phyloP scores from a whole-genome alignment of 2,113 vertebrate species.

The Oreochromis aureus region DNA sequence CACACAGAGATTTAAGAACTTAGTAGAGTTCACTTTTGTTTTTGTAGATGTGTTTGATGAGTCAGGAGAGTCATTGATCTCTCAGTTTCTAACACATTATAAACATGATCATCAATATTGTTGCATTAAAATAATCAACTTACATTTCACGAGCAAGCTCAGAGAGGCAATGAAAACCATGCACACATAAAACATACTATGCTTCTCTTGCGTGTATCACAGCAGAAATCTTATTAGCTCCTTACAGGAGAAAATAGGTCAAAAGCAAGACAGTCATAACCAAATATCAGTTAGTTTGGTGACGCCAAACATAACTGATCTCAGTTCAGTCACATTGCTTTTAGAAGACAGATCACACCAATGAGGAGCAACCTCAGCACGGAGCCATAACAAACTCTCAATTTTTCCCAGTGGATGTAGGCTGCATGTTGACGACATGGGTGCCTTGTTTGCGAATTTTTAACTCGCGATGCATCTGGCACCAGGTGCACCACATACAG shows the following conservation, averaged over 20 bases:
- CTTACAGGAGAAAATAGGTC: accelerated
- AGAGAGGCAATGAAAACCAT: not conserved
- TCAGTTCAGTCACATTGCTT: too few species aligned
- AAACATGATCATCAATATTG: not conserved
- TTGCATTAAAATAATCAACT: not conserved
- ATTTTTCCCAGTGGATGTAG: not conserved
- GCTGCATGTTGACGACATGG: constrained; percentile 5
- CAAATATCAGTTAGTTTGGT: not conserved
- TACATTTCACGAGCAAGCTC: not conserved
- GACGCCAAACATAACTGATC: not conserved
- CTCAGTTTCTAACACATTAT: not conserved
- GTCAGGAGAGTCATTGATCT: not conserved
- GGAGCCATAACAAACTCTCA: not conserved
- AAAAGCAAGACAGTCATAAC: not conserved
- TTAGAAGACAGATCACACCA: not conserved
- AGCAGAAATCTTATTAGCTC: accelerated
- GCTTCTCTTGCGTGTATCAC: not conserved
- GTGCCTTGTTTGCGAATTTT: not conserved
- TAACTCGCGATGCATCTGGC: constrained; percentile 54
- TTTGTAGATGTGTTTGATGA: not conserved
- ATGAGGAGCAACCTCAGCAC: not conserved
- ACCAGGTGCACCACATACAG: constrained; percentile 51
- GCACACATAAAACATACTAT: not conserved
- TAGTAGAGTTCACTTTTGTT: not conserved
- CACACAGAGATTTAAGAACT: not conserved